Evolutionary conservation across 2,113 vertebrate genomes (phyloP).

Genomic region (Diphyllodes magnificus): DNA sequence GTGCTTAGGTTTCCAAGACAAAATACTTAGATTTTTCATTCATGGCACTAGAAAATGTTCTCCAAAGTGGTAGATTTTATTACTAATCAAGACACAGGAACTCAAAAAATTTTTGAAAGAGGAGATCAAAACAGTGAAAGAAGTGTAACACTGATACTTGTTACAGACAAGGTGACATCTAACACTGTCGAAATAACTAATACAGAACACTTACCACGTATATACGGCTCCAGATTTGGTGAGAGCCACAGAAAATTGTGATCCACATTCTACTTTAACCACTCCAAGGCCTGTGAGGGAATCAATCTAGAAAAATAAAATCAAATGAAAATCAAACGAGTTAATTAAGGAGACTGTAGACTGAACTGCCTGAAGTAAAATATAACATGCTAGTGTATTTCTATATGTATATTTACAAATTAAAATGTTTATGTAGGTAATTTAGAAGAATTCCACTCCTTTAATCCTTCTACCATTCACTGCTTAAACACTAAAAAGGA

Average conservation of each 20-base stretch:
- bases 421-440: neutral
- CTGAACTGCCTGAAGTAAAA: neutral
- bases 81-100: neutral
- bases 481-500: neutral
- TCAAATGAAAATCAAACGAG: neutral
- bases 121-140: neutral
- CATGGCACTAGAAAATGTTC: neutral
- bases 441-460: neutral
- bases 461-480: neutral
- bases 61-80: neutral
- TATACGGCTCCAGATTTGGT: conserved; percentile 96
- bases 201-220: conserved; percentile 81
- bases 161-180: neutral
- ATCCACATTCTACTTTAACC: conserved; percentile 96
- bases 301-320: conserved; percentile 82
- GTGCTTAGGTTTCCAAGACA: neutral
- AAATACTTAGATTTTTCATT: neutral
- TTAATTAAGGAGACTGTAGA: neutral
- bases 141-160: neutral
- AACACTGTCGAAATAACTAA: neutral
- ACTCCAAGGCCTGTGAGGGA: conserved; percentile 96
- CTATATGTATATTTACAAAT: neutral
- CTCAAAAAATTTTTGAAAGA: neutral
- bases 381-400: neutral
- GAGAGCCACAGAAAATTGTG: conserved; percentile 96